These are phyloP conservation scores for Sebastes nivosus DNA, from an alignment of 2,797 vertebrate genomes.

Conservation along the genomic window DNA sequence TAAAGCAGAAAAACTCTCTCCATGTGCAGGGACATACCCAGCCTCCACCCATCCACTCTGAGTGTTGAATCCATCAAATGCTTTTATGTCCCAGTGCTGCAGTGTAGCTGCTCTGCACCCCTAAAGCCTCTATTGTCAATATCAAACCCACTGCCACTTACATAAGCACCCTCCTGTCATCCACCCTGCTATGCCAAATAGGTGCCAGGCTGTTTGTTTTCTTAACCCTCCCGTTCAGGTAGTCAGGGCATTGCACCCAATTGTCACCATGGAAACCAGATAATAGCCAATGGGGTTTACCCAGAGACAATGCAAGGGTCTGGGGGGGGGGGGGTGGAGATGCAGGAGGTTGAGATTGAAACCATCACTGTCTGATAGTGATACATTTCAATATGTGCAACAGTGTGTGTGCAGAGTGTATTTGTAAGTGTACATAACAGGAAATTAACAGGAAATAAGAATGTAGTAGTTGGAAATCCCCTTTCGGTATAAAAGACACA, in stretches of 20 bases:
- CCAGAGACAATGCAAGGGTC: not conserved
- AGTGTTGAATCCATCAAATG: conserved; percentile 27
- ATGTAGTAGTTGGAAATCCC: not conserved
- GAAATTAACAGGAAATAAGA: not conserved
- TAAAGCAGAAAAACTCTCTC: not conserved
- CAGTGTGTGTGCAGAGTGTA: not conserved
- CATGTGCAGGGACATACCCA: not conserved
- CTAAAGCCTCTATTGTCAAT: conserved; percentile 48
- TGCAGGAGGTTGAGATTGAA: not conserved
- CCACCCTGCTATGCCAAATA: conserved; percentile 20
- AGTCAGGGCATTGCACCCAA: conserved; percentile 16
- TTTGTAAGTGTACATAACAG: not conserved
- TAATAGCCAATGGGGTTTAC: conserved; percentile 17
- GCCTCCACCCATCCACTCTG: not conserved
- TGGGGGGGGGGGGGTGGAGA: not conserved
- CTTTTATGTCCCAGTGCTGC: conserved; percentile 29
- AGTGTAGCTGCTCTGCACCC: not conserved
- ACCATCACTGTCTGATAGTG: not conserved
- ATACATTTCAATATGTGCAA: not conserved
- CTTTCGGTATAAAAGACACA: not conserved
- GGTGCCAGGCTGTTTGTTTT: conserved; percentile 26
- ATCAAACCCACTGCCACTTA: conserved; percentile 57
- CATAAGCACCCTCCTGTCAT: conserved; percentile 52
- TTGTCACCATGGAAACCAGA: conserved; percentile 54
- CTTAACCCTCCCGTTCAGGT: conserved; percentile 26